Percentiles rank a stretch among this genome's conserved stretches.
Conservation (phyloP, 2,113 vertebrate genomes). For the Silurus glanis region DNA sequence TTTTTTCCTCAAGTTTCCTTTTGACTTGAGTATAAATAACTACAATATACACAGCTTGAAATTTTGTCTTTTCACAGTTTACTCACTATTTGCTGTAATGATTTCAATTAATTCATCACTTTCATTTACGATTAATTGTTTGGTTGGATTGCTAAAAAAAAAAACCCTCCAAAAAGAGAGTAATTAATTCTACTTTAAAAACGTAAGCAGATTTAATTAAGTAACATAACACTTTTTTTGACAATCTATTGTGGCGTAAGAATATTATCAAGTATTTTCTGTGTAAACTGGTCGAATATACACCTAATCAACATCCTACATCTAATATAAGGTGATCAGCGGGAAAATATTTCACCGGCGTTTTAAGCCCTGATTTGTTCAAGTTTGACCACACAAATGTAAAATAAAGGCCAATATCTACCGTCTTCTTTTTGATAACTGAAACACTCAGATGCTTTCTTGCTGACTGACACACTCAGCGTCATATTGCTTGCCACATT, state of each 20-base stretch:
- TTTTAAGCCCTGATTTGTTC: not conserved
- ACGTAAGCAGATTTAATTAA: not conserved
- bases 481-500: not conserved
- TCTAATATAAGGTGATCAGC: not conserved
- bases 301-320: not conserved
- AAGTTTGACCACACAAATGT: not conserved
- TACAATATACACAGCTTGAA: not conserved
- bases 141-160: not conserved
- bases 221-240: not conserved
- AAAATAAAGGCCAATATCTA: not conserved
- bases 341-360: not conserved
- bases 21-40: not conserved
- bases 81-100: not conserved
- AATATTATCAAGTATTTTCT: not conserved
- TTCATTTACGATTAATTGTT: not conserved
- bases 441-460: not conserved
- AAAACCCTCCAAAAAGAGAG: not conserved
- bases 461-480: not conserved
- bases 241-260: not conserved
- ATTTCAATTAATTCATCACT: not conserved
- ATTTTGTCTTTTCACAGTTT: not conserved
- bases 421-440: not conserved
- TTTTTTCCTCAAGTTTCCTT: not conserved
- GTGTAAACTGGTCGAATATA: not conserved
- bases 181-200: not conserved